Conservation (phyloP, 1,140 invertebrate genomes). For the Pseudobourletiella spinata region DNA sequence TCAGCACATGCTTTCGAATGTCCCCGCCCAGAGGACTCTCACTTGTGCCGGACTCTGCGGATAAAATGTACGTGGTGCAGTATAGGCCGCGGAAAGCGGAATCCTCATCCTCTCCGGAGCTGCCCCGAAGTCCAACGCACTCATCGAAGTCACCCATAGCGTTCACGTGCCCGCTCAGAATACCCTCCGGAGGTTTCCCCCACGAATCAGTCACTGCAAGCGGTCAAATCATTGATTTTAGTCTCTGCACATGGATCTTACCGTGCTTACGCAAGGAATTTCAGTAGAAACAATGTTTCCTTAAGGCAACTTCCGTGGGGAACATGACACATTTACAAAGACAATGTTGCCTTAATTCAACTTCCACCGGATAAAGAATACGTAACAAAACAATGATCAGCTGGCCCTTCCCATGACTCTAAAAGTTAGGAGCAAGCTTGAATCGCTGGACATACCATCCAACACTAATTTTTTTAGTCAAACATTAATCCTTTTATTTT, state of each 20-base stretch:
- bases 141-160: conserved; percentile 23
- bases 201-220: conserved; percentile 19
- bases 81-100: background rate
- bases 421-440: no score
- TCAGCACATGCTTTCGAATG: background rate
- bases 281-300: no score
- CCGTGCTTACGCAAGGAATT: no score
- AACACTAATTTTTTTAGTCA: no score
- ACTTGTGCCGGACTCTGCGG: background rate
- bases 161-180: conserved; percentile 13
- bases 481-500: no score
- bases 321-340: no score
- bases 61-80: background rate
- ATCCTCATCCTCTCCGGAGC: background rate
- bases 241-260: background rate
- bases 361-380: no score
- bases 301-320: background rate
- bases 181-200: conserved; percentile 20
- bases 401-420: no score
- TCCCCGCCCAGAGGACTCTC: background rate
- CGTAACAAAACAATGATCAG: no score
- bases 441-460: no score
- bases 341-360: no score
- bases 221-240: background rate
- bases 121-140: conserved; percentile 7